A percentile compares a stretch with the other conserved stretches of the same genome.
Evolutionary conservation across 2,797 vertebrate species (phyloP).

Genomic region (Coluber constrictor): DNA sequence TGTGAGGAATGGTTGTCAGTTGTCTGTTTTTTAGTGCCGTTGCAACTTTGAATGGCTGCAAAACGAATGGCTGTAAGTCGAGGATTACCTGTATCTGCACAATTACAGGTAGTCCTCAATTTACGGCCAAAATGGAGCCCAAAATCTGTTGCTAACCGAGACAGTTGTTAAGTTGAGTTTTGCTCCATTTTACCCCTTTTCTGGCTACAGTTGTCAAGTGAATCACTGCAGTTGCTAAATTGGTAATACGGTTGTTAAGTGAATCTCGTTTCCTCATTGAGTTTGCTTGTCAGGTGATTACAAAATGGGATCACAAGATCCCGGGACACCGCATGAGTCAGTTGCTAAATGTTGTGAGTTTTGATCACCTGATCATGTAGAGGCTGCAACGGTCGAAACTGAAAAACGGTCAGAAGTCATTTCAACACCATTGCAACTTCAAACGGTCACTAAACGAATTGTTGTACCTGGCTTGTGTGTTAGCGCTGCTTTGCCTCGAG

Average conservation of each 20-base stretch:
- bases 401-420: too few species aligned
- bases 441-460: too few species aligned
- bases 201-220: neutral
- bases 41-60: neutral
- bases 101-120: neutral
- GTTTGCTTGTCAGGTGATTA: neutral
- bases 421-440: too few species aligned
- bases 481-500: neutral
- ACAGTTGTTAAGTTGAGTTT: neutral
- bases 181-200: neutral
- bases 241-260: neutral
- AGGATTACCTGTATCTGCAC: neutral
- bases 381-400: neutral
- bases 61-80: neutral
- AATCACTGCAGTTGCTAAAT: neutral
- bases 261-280: neutral
- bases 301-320: neutral
- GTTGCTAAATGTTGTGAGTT: neutral
- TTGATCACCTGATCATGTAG: neutral
- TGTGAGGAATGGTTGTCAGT: neutral
- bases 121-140: neutral
- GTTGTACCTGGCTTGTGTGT: neutral
- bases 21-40: neutral
- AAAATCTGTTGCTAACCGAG: neutral
- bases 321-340: neutral